Base-by-base conservation (phyloP, 2,888 invertebrate genomes). In the Antitype chi region DNA sequence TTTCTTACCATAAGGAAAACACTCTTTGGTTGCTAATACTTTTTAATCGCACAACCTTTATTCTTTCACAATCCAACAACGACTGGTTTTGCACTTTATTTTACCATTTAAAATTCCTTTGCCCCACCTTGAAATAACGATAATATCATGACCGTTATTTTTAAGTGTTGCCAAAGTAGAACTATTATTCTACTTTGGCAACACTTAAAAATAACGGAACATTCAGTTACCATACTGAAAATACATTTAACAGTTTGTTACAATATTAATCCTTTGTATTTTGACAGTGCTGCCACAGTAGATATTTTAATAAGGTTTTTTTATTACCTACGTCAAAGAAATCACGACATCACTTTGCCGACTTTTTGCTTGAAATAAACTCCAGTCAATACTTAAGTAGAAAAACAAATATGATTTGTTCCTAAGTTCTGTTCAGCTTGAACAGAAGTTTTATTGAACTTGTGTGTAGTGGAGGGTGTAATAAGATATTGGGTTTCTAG, bases 401-500 rank as follows among this genome's bases (percentile, higher is more conserved):
- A 28, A 52, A 66, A 57, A 59, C 28, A 57, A 80, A 71, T 60
- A 70, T 59, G 32, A 68, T 67, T 76, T 76, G 23, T 68, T 47
- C 17, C 1, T 43, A 63, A 72, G n/a, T 64, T 57, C 2, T 43
- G 20, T 55, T 76, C 68, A 43, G 38, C 49, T 69, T 69, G 64
- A 81, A n/a, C 64, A 62, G 52, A 75, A 66, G 62, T 76, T 69
- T 60, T 67, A 81, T 74, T 70, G 71, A 69, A 59, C 57, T 43
- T 77, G 63, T 81, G 77, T 74, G 76, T 69, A 81, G 38, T 69
- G 47, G 43, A 66, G 57, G 81, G 71, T 71, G 62, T 69, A 62
- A 85, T 77, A 74, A 71, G 74, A 77, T 84, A 84, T 85, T 71
- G 62, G 43, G 13, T 70, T 63, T 81, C 77, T 74, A 72, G 69